A percentile compares a stretch with the other conserved stretches of the same genome.
Conservation (phyloP, 2,113 vertebrate genomes). For the Hucho hucho region DNA sequence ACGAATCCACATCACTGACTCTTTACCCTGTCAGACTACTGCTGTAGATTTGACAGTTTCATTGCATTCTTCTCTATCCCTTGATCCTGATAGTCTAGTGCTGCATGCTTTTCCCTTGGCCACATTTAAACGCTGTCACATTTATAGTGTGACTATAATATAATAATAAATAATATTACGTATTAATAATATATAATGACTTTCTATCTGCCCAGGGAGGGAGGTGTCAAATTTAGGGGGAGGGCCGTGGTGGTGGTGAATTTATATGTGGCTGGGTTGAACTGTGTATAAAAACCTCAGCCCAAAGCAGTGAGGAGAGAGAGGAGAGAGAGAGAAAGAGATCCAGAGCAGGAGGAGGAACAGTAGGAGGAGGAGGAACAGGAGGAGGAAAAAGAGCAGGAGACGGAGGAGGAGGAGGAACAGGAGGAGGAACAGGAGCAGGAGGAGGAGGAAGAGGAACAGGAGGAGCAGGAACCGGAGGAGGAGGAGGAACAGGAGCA, state of each 20-base stretch:
- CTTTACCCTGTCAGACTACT: no score
- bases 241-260: neutral
- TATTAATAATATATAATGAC: neutral
- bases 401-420: no score
- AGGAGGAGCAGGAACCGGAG: no score
- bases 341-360: no score
- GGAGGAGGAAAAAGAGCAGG: no score
- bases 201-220: neutral
- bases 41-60: neutral
- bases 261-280: neutral
- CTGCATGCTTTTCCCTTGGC: neutral
- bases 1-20: no score
- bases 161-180: neutral
- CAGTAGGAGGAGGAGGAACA: no score
- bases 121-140: neutral
- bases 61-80: neutral
- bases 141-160: neutral
- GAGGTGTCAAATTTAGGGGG: neutral
- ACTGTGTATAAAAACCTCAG: conserved; percentile 26
- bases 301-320: conserved; percentile 3
- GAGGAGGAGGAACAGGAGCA: no score
- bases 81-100: neutral
- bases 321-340: conserved; percentile 11
- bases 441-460: no score
- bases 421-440: no score